Evolutionary conservation across 2,888 invertebrate genomes (phyloP), one percentile per base, ranked within the genome.

Genomic region (Bombyx huttoni): DNA sequence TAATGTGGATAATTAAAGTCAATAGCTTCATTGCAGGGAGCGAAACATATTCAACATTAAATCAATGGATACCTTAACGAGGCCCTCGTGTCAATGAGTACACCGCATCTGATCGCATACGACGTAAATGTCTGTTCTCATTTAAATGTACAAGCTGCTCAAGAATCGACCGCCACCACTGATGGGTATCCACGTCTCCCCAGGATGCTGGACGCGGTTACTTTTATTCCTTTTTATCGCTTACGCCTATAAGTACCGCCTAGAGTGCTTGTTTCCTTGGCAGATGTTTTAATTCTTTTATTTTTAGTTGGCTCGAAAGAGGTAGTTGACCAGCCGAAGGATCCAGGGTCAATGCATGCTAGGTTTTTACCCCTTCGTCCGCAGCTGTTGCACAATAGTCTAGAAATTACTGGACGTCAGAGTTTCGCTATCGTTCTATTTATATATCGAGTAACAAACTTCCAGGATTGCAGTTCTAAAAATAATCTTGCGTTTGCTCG

Each of bases 351-450:
- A 84, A 84, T 62, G 86, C 68, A 76, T 81, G 70, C 73, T 59
- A 81, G 85, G 81, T 78, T 78, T 68, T 82, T 84, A 81, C 79
- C 83, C 78, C 71, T 66, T 58, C 63, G 62, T 64, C 59, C 63
- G 82, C 84, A 83, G 81, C 76, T 84, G 85, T 85, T 85, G 85
- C 83, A 85, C 86, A 86, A 86, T 83, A 82, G 78, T 74, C 69
- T 65, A 76, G 75, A 81, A 72, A 78, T 83, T 80, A 72, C 77
- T 71, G 65, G 81, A 78, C 70, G 62, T 64, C 65, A 67, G 59
- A 63, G 68, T 69, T 69, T 63, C 65, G 68, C 67, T 67, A 68
- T 72, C 70, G 58, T 53, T 58, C 61, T 65, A 70, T 70, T 72
- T 66, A 67, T 24, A 24, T 67, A 69, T 50, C 59, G 56, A 58